A percentile compares a stretch with the other conserved stretches of the same genome.
Conservation (phyloP, 2,113 vertebrate genomes). For the Chlamydotis undulata region DNA sequence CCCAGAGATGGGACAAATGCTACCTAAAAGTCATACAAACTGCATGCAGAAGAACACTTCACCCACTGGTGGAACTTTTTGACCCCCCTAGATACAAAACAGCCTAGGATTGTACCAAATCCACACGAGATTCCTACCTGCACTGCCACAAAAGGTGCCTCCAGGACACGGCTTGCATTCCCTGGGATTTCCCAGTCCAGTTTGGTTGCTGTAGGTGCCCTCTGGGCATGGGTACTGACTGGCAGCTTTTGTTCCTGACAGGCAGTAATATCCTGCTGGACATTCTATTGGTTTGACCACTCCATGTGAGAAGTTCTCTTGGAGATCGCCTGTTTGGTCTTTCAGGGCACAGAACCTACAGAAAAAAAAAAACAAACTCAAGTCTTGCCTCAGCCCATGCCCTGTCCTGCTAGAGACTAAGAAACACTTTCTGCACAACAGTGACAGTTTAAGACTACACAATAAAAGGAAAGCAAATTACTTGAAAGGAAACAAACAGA, state of each 20-base stretch:
- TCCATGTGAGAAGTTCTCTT: neutral
- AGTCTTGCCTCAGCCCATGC: neutral
- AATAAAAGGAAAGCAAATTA: neutral
- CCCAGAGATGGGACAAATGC: neutral
- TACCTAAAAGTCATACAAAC: fast-evolving
- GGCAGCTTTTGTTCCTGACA: constrained; percentile 69
- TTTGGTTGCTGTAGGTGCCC: constrained; percentile 73
- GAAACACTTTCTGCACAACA: neutral
- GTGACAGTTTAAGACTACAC: neutral
- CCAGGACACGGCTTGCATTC: constrained; percentile 84
- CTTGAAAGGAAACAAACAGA: neutral
- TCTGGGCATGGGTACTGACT: constrained; percentile 63
- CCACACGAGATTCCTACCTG: constrained; percentile 69
- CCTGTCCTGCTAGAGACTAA: neutral
- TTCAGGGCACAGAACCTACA: constrained; percentile 69
- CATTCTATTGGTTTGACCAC: constrained; percentile 68
- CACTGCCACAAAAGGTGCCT: constrained; percentile 85
- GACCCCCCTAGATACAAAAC: neutral
- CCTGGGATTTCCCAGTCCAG: constrained; percentile 63
- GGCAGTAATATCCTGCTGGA: constrained; percentile 86
- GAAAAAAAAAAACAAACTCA: neutral
- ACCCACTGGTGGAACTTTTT: neutral
- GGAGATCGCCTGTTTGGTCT: neutral
- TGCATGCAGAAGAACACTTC: neutral
- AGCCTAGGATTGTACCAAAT: neutral